Base-by-base conservation (phyloP, 2,113 vertebrate genomes). In the Aspiorhynchus laticeps region DNA sequence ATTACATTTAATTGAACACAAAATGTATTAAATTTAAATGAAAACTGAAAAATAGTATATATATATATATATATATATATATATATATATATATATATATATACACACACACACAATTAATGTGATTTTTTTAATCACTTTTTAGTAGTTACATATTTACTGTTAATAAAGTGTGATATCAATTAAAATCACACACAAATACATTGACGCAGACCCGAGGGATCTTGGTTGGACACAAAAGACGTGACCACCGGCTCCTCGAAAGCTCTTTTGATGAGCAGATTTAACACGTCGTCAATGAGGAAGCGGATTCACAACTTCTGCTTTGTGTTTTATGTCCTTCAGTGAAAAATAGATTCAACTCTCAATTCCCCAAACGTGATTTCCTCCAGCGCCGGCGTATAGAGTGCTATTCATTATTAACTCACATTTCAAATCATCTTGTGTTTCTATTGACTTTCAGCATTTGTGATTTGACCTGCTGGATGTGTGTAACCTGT, bases 371-470 rank as follows among this genome's bases (percentile, higher is more conserved):
- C 80, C 41, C 80, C 61, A 82, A 82, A 67, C 26, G 19, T 67
- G 80, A 82, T 67, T 82, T 82, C 59, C 80, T 67, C n/a, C 59
- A 43, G 53, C 24, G 31, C 43, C 24, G 4, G 74, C 12, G 7
- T 48, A 48, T 46, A 46, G 14, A 46, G 80, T 26, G 59, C 43
- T 65, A 82, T 69, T 82, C 61, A 69, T 82, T 43, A 82, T 67
- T 82, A 82, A 82, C 80, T 82, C 61, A 43, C 61, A 69, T 82
- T 82, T 82, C 80, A 82, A 67, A 82, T 82, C 41, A 48, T 82
- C 80, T 82, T 82, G 61, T 67, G 80, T 82, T 82, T 82, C 41
- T 69, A 69, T 82, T 82, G 80, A 82, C 80, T 82, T 67, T 67
- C 2, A 0, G 59, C 5, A 9, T 69, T 82, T 33, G 61, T 48